Conservation (phyloP, 92 coral and sea anemone species). For the Galaxea fascicularis region DNA sequence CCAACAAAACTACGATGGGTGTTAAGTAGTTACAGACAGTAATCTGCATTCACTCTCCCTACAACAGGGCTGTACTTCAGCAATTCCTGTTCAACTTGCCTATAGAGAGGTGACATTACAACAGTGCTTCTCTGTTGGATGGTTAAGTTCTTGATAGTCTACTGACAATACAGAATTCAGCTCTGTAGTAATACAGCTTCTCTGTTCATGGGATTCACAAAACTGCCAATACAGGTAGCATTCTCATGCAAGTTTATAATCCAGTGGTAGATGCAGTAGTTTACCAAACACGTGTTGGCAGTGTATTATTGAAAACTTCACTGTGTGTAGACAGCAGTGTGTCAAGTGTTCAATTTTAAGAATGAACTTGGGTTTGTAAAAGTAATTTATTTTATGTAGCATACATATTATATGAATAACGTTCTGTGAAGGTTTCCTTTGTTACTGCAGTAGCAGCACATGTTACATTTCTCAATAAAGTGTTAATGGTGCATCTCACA, state of each 20-base stretch:
- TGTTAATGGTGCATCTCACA: background rate
- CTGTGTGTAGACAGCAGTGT: background rate
- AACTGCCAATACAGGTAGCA: background rate
- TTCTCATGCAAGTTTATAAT: background rate
- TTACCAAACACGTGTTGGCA: background rate
- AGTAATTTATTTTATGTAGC: background rate
- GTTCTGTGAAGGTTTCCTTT: constrained; percentile 18
- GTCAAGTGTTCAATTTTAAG: background rate
- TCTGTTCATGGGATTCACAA: background rate
- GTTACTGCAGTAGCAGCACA: background rate
- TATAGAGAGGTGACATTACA: no score
- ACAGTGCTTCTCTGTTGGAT: background rate
- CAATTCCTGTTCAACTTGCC: background rate
- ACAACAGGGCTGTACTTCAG: constrained; percentile 6
- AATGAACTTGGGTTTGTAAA: background rate
- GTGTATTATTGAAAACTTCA: background rate
- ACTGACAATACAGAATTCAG: background rate
- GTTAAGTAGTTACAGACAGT: background rate
- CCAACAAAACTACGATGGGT: background rate
- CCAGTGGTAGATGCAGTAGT: background rate
- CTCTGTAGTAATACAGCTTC: background rate
- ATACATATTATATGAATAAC: no score
- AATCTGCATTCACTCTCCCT: constrained; percentile 4
- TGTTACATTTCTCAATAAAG: constrained; percentile 11
- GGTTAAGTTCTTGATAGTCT: background rate